Evolutionary conservation across 2,888 invertebrate genomes (phyloP).

Genomic region (Onthophagus sagittarius): DNA sequence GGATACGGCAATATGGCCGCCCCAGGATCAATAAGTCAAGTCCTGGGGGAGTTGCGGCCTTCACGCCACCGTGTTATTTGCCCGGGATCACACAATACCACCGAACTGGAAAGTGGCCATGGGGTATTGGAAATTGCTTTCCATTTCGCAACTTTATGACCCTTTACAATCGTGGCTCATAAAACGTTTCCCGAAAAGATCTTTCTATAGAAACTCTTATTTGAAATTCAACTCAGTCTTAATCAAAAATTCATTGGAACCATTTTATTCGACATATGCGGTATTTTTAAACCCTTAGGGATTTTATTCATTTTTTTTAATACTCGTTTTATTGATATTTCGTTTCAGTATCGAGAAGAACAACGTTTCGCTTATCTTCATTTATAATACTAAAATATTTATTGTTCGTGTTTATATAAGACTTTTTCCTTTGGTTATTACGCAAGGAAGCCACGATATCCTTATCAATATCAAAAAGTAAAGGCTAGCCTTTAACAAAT

Average conservation of each 20-base stretch:
- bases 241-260: not conserved
- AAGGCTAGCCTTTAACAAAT: not conserved
- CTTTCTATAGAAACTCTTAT: not conserved
- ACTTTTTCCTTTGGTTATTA: not conserved
- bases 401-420: not conserved
- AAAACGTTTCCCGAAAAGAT: not conserved
- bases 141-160: not conserved
- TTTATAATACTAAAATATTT: not conserved
- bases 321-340: not conserved
- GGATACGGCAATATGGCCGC: constrained; percentile 43
- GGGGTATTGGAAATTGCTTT: not conserved
- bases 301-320: not conserved
- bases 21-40: constrained; percentile 48
- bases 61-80: constrained; percentile 15
- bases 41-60: constrained; percentile 38
- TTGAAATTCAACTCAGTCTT: not conserved
- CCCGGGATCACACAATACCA: constrained; percentile 2
- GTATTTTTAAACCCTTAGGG: not conserved
- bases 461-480: not conserved
- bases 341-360: not conserved
- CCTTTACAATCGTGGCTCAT: not conserved
- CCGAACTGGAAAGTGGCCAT: not conserved
- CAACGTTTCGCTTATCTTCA: not conserved
- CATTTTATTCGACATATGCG: not conserved
- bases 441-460: not conserved